Evolutionary conservation across 2,113 vertebrate genomes (phyloP).

Genomic region (Erinaceus europaeus): DNA sequence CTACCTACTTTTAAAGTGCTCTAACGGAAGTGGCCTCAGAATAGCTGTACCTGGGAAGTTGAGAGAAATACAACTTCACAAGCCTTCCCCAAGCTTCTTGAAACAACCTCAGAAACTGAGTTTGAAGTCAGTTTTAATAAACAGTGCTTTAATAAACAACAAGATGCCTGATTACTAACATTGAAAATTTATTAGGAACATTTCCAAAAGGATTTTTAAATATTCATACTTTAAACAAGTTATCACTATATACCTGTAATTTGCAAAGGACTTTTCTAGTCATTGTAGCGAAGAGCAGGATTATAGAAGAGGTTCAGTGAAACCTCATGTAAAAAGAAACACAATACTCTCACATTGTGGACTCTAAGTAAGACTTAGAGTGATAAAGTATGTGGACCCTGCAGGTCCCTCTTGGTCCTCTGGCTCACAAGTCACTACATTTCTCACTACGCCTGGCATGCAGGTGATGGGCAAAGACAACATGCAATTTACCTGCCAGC

Average conservation of each 20-base stretch:
- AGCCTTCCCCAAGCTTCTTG: neutral
- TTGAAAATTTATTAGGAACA: neutral
- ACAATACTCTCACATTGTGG: neutral
- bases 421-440: neutral
- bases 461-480: no score
- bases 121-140: neutral
- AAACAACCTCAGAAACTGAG: neutral
- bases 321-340: neutral
- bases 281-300: neutral
- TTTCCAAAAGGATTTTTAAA: neutral
- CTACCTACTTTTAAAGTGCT: neutral
- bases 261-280: neutral
- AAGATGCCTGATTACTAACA: neutral
- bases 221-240: conserved; percentile 3
- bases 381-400: neutral
- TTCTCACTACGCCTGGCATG: neutral
- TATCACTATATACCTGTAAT: neutral
- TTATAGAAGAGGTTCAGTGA: neutral
- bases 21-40: neutral
- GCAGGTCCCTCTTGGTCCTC: neutral
- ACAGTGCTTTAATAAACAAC: neutral
- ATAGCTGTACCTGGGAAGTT: neutral
- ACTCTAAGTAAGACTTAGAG: neutral
- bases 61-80: neutral
- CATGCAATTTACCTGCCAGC: neutral